A percentile compares a stretch with the other conserved stretches of the same genome.
These are phyloP conservation scores for Brachyhypopomus gauderio DNA, from an alignment of 2,113 vertebrate species.

Conservation along the genomic window DNA sequence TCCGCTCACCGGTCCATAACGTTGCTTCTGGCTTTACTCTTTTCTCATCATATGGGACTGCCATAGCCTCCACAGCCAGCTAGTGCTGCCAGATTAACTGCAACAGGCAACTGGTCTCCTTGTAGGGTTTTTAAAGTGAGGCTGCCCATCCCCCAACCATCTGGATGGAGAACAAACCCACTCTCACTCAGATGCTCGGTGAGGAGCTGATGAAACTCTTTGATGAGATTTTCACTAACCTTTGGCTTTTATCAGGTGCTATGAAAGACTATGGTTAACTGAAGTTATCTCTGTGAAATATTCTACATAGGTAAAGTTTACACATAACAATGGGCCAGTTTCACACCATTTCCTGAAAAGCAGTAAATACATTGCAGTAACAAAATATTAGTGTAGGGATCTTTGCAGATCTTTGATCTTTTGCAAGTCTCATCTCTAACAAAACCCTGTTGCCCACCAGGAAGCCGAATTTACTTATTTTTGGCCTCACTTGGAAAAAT, in stretches of 20 bases:
- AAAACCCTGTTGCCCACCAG: background rate
- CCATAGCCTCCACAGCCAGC: constrained; percentile 4
- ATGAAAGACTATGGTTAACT: constrained; percentile 12
- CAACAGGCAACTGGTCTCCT: background rate
- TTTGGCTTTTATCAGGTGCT: constrained; percentile 43
- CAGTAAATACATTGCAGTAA: too few species aligned
- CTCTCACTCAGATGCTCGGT: background rate
- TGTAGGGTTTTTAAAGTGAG: constrained; percentile 30
- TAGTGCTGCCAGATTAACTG: background rate
- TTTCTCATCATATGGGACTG: constrained; percentile 7
- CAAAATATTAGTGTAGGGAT: background rate
- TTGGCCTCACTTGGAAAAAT: too few species aligned
- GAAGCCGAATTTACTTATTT: background rate
- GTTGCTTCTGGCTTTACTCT: constrained; percentile 5
- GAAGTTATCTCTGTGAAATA: background rate
- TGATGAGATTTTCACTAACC: constrained; percentile 49
- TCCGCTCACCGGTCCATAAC: constrained; percentile 2
- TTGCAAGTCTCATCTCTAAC: background rate
- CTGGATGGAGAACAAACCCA: background rate
- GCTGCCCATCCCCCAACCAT: background rate
- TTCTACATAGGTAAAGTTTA: background rate
- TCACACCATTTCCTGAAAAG: too few species aligned
- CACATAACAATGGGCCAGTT: background rate
- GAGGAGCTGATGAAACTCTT: constrained; percentile 10
- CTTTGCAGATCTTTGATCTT: too few species aligned